Evolutionary conservation across 2,888 invertebrate genomes (phyloP).

Genomic region (Tenthredo scrophulariae): DNA sequence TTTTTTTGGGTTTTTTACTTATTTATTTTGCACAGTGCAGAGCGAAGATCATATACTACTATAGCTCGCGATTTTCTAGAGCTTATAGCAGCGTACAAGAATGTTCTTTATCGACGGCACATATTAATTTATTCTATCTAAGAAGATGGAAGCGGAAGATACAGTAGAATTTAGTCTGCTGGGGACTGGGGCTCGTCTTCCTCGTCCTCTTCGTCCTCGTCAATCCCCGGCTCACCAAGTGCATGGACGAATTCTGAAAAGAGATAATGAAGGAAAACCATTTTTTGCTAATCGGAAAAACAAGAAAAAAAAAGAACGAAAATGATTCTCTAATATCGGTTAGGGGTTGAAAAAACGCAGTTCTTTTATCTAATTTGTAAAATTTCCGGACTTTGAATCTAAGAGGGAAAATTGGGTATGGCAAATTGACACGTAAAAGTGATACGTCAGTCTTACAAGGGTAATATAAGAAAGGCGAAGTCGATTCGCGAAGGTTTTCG

Average conservation of each 20-base stretch:
- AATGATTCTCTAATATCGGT: not conserved
- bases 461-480: conserved; percentile 13
- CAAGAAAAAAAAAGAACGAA: not conserved
- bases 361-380: conserved; percentile 12
- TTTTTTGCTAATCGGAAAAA: not conserved
- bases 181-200: conserved; percentile 82
- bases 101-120: conserved; percentile 52
- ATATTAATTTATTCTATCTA: conserved; percentile 56
- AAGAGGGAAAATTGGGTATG: not conserved
- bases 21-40: not conserved
- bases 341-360: not conserved
- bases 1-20: not conserved
- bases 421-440: conserved; percentile 48
- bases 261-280: not conserved
- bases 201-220: conserved; percentile 87
- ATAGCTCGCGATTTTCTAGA: conserved; percentile 7
- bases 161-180: conserved; percentile 66
- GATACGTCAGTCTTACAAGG: conserved; percentile 46
- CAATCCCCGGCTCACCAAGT: conserved; percentile 87
- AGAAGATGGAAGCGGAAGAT: conserved; percentile 51
- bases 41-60: not conserved
- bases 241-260: conserved; percentile 89
- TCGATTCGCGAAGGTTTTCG: conserved; percentile 30
- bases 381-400: conserved; percentile 11
- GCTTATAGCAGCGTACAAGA: not conserved